Base-by-base conservation (phyloP, 2,888 invertebrate species). In the Cephalotes varians region DNA sequence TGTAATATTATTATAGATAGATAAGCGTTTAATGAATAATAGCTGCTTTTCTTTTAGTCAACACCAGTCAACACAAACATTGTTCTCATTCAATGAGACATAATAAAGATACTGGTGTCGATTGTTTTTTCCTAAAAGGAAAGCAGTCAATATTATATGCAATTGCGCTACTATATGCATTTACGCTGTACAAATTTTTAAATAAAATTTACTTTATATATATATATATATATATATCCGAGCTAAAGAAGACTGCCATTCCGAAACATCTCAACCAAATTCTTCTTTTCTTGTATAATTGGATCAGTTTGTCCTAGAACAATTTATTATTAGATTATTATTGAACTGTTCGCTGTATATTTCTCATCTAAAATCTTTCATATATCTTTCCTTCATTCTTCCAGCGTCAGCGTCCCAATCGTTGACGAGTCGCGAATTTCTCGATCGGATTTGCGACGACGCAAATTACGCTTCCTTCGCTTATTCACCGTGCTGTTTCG, bases 301-400 rank as follows among this genome's bases (percentile, higher is more conserved):
- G 21, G 7, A 69, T 49, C 40, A 64, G 25, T 37, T 34, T 25
- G 25, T 72, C 40, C 6, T 56, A 25, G 4, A 71, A 18, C 1
- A 56, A 56, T 54, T 71, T 54, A 37, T 71, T 54, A 37, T 64
- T 37, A 72, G 12, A 72, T 72, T 71, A 54, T 18, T 34, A 56
- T 25, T 65, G 10, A 28, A 15, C n/a, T 21, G 5, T 1, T 51
- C 51, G 4, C 40, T 28, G 28, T 1, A 28, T 40, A n/a, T 15
- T 40, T 37, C 18, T n/a, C 6, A 1, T 28, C 2, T 12, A 15
- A 73, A 58, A 60, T 31, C 31, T 31, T 73, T 44, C n/a, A 44
- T 5, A n/a, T n/a, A 28, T 21, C n/a, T 12, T 28, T 7, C 5
- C 21, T 49, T 51, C 15, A 21, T 15, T 56, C 12, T 40, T n/a